A percentile compares a stretch with the other conserved stretches of the same genome.
These are phyloP conservation scores for Rhyzopertha dominica DNA, from an alignment of 1,140 invertebrate genomes.

Conservation along the genomic window DNA sequence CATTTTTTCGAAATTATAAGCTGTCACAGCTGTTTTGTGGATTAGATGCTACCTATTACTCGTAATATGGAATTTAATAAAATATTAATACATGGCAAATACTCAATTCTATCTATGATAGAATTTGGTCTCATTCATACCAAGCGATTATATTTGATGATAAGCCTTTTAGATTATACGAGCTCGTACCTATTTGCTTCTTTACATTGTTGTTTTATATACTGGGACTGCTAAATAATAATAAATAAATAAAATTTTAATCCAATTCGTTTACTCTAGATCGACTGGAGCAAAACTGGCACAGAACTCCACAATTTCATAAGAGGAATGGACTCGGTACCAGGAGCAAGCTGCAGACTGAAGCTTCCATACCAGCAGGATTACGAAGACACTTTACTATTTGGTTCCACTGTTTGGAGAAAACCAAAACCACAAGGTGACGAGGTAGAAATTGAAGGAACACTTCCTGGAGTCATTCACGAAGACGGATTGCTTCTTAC, in stretches of 20 bases:
- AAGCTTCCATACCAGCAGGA: slow-evolving; percentile 49
- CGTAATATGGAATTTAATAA: too few relatives aligned
- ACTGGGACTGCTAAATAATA: too few relatives aligned
- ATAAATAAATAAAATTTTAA: slow-evolving; percentile 9
- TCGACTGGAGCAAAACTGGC: slow-evolving; percentile 68
- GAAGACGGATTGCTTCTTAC: slow-evolving; percentile 74
- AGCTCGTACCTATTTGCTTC: too few relatives aligned
- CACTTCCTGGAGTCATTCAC: slow-evolving; percentile 65
- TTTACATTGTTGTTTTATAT: too few relatives aligned
- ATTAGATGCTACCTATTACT: too few relatives aligned
- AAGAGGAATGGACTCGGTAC: slow-evolving; percentile 85
- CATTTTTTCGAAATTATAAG: too few relatives aligned
- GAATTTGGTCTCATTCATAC: too few relatives aligned
- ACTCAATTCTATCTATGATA: too few relatives aligned
- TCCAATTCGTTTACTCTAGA: slow-evolving; percentile 45
- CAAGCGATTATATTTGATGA: too few relatives aligned
- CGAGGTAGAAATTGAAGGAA: slow-evolving; percentile 58
- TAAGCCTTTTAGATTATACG: too few relatives aligned
- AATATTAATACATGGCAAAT: too few relatives aligned
- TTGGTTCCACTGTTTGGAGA: slow-evolving; percentile 73
- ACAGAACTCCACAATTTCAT: slow-evolving; percentile 86
- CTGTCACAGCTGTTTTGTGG: too few relatives aligned
- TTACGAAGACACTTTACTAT: slow-evolving; percentile 66
- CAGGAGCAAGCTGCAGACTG: slow-evolving; percentile 79
- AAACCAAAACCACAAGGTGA: slow-evolving; percentile 56